phyloP scores from a whole-genome alignment of 2,888 invertebrate species.

The Octonoba sinensis region DNA sequence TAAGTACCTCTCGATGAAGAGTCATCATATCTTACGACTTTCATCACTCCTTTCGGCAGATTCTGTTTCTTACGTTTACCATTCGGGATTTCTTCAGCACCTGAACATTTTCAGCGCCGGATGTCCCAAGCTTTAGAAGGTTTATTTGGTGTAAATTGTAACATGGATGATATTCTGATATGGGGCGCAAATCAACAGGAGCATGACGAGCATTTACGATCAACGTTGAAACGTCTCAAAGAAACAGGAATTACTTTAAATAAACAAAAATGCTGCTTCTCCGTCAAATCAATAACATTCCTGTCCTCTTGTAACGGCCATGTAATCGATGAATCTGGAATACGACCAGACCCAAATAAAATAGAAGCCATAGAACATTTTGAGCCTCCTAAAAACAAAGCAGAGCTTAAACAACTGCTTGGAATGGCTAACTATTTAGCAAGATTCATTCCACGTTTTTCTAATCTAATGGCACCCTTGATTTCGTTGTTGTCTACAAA shows the following conservation, averaged over 20 bases:
- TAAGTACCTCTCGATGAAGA: background rate
- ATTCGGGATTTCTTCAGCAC: conserved; percentile 6
- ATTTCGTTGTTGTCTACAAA: background rate
- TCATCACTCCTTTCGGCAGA: conserved; percentile 26
- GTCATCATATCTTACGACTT: conserved; percentile 22
- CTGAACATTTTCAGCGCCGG: conserved; percentile 12
- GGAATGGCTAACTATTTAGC: conserved; percentile 19
- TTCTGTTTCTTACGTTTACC: conserved; percentile 18
- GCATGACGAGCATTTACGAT: background rate
- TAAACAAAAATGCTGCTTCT: background rate
- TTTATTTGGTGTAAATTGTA: background rate
- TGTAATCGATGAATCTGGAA: background rate
- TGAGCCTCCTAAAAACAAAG: background rate
- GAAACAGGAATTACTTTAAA: conserved; percentile 4
- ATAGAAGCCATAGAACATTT: background rate
- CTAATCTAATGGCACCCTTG: background rate
- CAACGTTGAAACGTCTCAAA: background rate
- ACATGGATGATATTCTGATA: conserved; percentile 5
- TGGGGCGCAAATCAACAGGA: background rate
- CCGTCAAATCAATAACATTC: background rate
- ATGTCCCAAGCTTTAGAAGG: conserved; percentile 6
- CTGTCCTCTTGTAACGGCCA: no score
- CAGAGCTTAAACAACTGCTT: conserved; percentile 6
- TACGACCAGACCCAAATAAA: background rate
- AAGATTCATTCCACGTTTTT: background rate